Conservation (phyloP, 2,113 vertebrate genomes). For the Cynopterus brachyotis region DNA sequence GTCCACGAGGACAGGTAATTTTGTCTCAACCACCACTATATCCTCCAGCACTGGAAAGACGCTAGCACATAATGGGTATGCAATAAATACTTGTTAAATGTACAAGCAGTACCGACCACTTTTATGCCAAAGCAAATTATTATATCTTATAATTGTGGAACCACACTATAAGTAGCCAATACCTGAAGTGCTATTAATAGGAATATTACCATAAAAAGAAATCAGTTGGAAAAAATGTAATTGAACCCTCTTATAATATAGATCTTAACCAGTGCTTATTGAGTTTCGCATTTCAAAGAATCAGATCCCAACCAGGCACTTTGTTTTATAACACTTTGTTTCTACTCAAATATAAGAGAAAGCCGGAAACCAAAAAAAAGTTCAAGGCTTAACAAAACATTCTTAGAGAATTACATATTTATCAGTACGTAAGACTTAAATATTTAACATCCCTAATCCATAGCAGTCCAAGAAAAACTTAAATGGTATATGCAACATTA, state of each 20-base stretch:
- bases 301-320: neutral
- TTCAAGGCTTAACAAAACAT: neutral
- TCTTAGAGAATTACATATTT: neutral
- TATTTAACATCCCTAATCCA: neutral
- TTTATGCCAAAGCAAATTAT: constrained; percentile 17
- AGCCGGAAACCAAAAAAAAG: neutral
- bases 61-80: neutral
- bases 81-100: neutral
- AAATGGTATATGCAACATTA: neutral
- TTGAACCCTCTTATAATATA: neutral
- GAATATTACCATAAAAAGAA: constrained; percentile 22
- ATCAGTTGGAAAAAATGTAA: neutral
- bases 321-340: neutral
- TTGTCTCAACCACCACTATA: neutral
- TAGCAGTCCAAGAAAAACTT: neutral
- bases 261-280: neutral
- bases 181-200: neutral
- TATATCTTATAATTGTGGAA: neutral
- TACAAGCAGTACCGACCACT: neutral
- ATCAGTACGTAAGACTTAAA: neutral
- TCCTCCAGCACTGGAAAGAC: neutral
- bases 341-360: constrained; percentile 1
- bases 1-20: neutral
- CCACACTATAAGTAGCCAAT: neutral
- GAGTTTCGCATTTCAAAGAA: neutral